These are phyloP conservation scores for Prietella phreatophila DNA, from an alignment of 2,113 vertebrate genomes.

Conservation along the genomic window DNA sequence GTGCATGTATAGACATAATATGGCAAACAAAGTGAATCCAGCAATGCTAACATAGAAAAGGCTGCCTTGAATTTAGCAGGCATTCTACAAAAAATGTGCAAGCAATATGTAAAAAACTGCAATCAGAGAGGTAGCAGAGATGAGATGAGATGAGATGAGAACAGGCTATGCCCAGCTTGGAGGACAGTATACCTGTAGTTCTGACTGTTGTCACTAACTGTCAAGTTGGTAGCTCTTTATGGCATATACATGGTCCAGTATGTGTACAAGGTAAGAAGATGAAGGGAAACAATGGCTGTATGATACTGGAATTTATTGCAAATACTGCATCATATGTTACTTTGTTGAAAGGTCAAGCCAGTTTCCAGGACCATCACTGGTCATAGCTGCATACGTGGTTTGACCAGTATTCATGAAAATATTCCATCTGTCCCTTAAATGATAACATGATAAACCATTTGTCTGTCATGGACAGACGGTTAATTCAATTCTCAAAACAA, in stretches of 20 bases:
- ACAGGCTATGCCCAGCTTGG: background rate
- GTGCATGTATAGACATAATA: no score
- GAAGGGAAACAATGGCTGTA: background rate
- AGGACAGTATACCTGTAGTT: no score
- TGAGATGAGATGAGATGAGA: background rate
- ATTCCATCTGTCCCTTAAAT: background rate
- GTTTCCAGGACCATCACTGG: background rate
- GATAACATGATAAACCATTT: background rate
- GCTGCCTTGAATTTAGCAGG: background rate
- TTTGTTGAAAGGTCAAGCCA: background rate
- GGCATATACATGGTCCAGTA: no score
- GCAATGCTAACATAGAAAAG: no score
- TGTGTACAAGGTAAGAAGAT: no score
- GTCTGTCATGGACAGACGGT: background rate
- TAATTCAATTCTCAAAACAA: background rate
- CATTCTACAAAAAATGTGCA: background rate
- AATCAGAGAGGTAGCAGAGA: background rate
- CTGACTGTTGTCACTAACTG: no score
- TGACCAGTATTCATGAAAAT: background rate
- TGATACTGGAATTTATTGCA: background rate
- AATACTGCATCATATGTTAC: background rate
- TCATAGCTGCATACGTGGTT: background rate
- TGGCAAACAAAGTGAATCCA: no score
- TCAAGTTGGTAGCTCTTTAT: no score
- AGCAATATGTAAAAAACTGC: background rate